phyloP scores from a whole-genome alignment of 1,140 invertebrate genomes.

The Aplysia californica region DNA sequence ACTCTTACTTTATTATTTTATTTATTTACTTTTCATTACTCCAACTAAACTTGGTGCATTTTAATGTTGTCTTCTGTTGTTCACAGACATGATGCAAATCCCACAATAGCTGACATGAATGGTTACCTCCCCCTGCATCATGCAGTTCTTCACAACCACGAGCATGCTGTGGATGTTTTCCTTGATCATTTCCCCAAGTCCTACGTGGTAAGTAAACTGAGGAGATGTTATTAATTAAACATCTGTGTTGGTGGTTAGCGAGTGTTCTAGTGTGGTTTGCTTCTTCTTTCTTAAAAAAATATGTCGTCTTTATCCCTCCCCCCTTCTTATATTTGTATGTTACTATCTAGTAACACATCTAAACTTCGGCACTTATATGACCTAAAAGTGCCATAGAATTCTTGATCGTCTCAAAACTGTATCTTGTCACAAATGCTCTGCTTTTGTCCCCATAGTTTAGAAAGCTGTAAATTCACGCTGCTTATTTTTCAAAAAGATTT shows the following conservation, averaged over 20 bases:
- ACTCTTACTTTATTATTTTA: too few species aligned
- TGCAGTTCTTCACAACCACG: slow-evolving; percentile 52
- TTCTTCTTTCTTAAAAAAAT: too few species aligned
- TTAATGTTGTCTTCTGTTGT: background rate
- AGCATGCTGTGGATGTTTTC: slow-evolving; percentile 43
- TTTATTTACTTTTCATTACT: too few species aligned
- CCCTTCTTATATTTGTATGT: too few species aligned
- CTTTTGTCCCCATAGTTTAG: background rate
- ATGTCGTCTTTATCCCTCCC: too few species aligned
- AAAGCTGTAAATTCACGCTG: background rate
- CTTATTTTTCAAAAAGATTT: background rate
- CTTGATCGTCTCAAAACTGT: background rate
- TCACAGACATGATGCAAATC: slow-evolving; percentile 48
- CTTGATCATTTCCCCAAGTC: slow-evolving; percentile 45
- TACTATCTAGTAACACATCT: too few species aligned
- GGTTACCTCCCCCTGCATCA: slow-evolving; percentile 56
- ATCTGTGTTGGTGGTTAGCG: too few species aligned
- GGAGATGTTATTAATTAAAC: too few species aligned
- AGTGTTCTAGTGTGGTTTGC: too few species aligned
- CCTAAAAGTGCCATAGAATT: too few species aligned
- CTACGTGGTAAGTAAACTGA: slow-evolving; percentile 47
- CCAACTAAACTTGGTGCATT: too few species aligned
- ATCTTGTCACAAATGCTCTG: background rate
- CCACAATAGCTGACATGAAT: slow-evolving; percentile 50
- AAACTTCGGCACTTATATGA: too few species aligned